Evolutionary conservation across 1,140 invertebrate species (phyloP), one percentile per base, ranked within the genome.

Genomic region (Yoshiicerus persimilis): DNA sequence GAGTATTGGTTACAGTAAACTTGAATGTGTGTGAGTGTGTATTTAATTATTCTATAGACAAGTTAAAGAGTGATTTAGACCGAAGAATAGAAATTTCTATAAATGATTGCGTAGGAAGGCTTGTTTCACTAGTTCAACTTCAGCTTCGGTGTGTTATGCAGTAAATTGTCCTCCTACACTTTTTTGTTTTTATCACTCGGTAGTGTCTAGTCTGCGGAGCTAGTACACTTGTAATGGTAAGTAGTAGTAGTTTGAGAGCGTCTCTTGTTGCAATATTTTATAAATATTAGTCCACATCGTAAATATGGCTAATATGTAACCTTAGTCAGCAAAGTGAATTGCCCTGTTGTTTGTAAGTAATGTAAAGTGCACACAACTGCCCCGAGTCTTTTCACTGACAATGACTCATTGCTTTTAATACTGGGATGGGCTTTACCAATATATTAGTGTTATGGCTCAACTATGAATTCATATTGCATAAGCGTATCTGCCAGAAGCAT

Each of bases 141-240:
- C 36, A 83, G 36, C 80, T 36, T 34, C 11, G 38, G 27, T 34
- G 83, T 30, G 11, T 84, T 30, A 34, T 10, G 34, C 30, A 84
- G 20, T 84, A 84, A 84, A 84, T 84, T 56, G 39, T 84, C 83
- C 83, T 41, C 83, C 83, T 84, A 84, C 83, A 84, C 83, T 47
- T 47, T 41, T 47, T 84, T 13, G 5, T 75, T 75, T n/a, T 66
- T 75, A 20, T 34, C 66, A 75, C 75, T 38, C 32, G 20, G 32
- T 32, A 32, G 75, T 70, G 32, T 80, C 34, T 80, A 32, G n/a
- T 80, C 13, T 32, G 30, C 20, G 34, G 75, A 80, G n/a, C 25
- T 30, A 27, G 66, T 70, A 16, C 66, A 70, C 25, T 70, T 3
- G 47, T n/a, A n/a, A n/a, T n/a, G n/a, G n/a, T 20, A 47, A 10